Evolutionary conservation across 2,797 vertebrate genomes (phyloP).

Genomic region (Silurus lanzhouensis): DNA sequence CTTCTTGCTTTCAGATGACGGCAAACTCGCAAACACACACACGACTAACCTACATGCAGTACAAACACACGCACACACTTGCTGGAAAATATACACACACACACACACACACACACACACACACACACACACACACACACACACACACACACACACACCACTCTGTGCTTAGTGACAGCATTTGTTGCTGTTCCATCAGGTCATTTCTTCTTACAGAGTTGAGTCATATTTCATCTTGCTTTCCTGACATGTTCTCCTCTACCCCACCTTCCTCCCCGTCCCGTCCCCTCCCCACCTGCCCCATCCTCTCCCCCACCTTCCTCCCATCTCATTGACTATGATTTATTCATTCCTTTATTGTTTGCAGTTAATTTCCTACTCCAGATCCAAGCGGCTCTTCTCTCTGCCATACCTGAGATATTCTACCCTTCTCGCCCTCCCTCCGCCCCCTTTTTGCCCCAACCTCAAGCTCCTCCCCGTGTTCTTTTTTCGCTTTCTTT

Average conservation of each 20-base stretch:
- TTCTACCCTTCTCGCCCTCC: slow-evolving; percentile 49
- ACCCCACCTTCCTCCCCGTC: slow-evolving; percentile 12
- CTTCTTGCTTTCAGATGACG: slow-evolving; percentile 72
- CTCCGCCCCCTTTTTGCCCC: neutral
- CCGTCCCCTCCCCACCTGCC: slow-evolving; percentile 16
- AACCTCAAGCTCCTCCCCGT: slow-evolving; percentile 27
- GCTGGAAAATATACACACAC: neutral
- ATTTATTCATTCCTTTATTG: slow-evolving; percentile 56
- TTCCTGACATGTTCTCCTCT: slow-evolving; percentile 27
- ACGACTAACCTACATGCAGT: slow-evolving; percentile 13
- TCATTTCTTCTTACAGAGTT: slow-evolving; percentile 50
- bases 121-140: slow-evolving; percentile 19
- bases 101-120: slow-evolving; percentile 21
- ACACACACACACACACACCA: slow-evolving; percentile 28
- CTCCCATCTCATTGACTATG: slow-evolving; percentile 43
- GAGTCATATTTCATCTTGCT: slow-evolving; percentile 47
- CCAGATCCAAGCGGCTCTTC: slow-evolving; percentile 57
- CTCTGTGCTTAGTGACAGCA: slow-evolving; percentile 25
- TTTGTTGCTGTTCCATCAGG: slow-evolving; percentile 48
- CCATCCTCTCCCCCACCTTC: slow-evolving; percentile 32
- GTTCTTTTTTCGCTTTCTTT: slow-evolving; percentile 51
- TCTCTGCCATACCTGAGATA: slow-evolving; percentile 57
- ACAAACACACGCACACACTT: slow-evolving; percentile 23
- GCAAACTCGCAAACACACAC: slow-evolving; percentile 51
- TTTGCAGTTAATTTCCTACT: slow-evolving; percentile 60